Percentiles rank a stretch among this genome's conserved stretches.
Evolutionary conservation across 2,888 invertebrate species (phyloP).

Genomic region (Pterostichus madidus): DNA sequence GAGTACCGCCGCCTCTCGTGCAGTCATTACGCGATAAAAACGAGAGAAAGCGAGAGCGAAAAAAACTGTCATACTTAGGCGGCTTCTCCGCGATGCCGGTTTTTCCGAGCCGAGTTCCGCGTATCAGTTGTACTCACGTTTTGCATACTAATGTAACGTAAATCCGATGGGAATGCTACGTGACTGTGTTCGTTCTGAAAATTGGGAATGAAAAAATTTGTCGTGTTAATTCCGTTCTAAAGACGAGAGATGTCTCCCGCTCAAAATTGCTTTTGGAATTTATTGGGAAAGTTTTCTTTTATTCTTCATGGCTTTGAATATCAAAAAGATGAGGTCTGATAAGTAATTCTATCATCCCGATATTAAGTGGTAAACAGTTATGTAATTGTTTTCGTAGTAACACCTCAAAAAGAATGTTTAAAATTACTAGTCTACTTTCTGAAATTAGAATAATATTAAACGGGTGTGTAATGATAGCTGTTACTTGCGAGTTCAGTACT

Average conservation of each 20-base stretch:
- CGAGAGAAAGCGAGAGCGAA: constrained; percentile 30
- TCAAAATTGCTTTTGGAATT: constrained; percentile 58
- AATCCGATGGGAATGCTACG: constrained; percentile 57
- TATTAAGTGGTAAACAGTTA: constrained; percentile 15
- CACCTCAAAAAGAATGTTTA: not conserved
- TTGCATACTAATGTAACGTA: constrained; percentile 62
- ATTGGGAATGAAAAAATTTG: constrained; percentile 64
- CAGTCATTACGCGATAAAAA: constrained; percentile 34
- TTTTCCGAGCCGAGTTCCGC: constrained; percentile 29
- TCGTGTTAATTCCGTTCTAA: constrained; percentile 63
- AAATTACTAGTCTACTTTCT: too few relatives aligned
- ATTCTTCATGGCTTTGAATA: constrained; percentile 56
- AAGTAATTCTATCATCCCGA: constrained; percentile 15
- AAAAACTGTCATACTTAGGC: constrained; percentile 40
- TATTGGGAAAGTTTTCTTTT: constrained; percentile 62
- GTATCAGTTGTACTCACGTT: constrained; percentile 60
- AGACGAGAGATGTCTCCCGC: constrained; percentile 51
- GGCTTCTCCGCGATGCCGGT: not conserved
- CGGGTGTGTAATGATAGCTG: too few relatives aligned
- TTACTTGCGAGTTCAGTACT: too few relatives aligned
- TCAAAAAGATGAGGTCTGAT: constrained; percentile 32
- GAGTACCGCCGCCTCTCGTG: not conserved
- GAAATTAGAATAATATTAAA: too few relatives aligned
- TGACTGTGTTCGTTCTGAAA: constrained; percentile 39
- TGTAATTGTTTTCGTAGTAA: not conserved